Evolutionary conservation across 2,113 vertebrate genomes (phyloP).

Genomic region (Galbula dea): DNA sequence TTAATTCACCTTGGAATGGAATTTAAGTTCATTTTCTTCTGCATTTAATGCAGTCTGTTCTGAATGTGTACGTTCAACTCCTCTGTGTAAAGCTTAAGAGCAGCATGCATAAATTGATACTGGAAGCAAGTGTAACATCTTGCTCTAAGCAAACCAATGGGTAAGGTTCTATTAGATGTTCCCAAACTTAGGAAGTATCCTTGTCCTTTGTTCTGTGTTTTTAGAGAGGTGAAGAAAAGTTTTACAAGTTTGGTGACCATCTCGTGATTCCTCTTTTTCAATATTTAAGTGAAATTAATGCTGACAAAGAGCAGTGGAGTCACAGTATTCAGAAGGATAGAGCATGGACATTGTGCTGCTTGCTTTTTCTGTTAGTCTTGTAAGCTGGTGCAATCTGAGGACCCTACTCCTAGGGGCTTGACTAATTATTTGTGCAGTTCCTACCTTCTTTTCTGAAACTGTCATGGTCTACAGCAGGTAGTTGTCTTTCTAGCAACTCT

Average conservation of each 20-base stretch:
- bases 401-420: background rate
- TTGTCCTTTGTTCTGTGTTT: background rate
- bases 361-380: background rate
- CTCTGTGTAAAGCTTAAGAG: conserved; percentile 6
- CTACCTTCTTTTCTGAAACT: background rate
- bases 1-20: conserved; percentile 49
- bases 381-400: background rate
- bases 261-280: background rate
- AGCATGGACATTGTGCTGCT: background rate
- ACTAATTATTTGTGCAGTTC: background rate
- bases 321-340: background rate
- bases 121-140: background rate
- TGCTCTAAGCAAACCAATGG: background rate
- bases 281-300: background rate
- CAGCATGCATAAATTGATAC: background rate
- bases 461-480: background rate
- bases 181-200: background rate
- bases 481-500: background rate
- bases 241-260: background rate
- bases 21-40: conserved; percentile 58
- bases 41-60: conserved; percentile 47
- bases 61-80: background rate
- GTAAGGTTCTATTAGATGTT: background rate
- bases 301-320: background rate
- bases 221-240: background rate